A percentile compares a stretch with the other conserved stretches of the same genome.
Evolutionary conservation across 2,888 invertebrate species (phyloP).

Genomic region (Tortrix viridana): DNA sequence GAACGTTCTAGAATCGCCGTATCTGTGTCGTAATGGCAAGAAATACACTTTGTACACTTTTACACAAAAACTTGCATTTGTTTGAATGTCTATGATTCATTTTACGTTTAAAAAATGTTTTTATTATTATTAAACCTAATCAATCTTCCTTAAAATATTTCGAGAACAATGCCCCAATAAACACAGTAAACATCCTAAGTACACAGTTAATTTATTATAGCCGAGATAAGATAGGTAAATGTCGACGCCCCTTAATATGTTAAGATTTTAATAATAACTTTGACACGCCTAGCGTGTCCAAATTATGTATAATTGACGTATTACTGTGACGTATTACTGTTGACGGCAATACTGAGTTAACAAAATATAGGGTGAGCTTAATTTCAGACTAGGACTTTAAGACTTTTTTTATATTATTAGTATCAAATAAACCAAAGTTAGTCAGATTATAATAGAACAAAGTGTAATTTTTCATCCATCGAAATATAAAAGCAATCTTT

Average conservation of each 20-base stretch:
- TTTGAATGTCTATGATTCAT: too few relatives aligned
- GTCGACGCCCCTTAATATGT: conserved; percentile 19
- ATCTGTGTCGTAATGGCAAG: background rate
- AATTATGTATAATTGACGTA: too few relatives aligned
- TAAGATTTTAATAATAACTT: background rate
- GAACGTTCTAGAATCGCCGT: conserved; percentile 14
- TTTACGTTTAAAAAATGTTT: too few relatives aligned
- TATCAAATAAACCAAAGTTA: background rate
- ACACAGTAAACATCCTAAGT: conserved; percentile 9
- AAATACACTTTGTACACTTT: background rate
- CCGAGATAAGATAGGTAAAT: conserved; percentile 30
- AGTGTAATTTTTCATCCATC: too few relatives aligned
- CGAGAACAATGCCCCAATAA: conserved; percentile 1
- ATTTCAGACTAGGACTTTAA: too few relatives aligned
- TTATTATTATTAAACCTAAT: background rate
- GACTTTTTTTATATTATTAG: background rate
- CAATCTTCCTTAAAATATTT: background rate
- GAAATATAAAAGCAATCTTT: background rate
- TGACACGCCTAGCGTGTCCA: too few relatives aligned
- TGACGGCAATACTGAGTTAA: too few relatives aligned
- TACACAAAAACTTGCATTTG: background rate
- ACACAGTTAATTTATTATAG: conserved; percentile 20
- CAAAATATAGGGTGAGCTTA: too few relatives aligned
- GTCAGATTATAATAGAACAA: background rate
- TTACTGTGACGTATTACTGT: too few relatives aligned